A percentile compares a stretch with the other conserved stretches of the same genome.
These are phyloP conservation scores for Cololabis saira DNA, from an alignment of 2,113 vertebrate genomes.

Conservation along the genomic window DNA sequence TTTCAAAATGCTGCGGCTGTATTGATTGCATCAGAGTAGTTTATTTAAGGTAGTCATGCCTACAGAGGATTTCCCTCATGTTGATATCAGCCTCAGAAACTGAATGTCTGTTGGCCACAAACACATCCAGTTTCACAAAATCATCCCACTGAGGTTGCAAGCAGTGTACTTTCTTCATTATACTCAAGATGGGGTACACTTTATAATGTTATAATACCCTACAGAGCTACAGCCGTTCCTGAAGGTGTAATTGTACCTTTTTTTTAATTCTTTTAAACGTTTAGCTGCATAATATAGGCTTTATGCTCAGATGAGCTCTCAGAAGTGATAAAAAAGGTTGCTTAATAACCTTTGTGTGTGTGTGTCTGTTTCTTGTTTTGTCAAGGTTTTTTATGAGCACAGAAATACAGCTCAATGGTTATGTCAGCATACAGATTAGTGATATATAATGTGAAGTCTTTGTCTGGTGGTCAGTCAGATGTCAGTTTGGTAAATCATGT, in stretches of 20 bases:
- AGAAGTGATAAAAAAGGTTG: conserved; percentile 53
- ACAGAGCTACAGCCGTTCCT: conserved; percentile 14
- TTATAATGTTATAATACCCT: conserved; percentile 23
- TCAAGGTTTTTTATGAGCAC: conserved; percentile 51
- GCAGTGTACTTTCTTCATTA: conserved; percentile 43
- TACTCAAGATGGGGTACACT: conserved; percentile 38
- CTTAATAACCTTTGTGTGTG: conserved; percentile 55
- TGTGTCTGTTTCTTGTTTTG: conserved; percentile 8
- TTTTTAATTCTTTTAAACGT: conserved; percentile 33
- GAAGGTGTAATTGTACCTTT: conserved; percentile 9
- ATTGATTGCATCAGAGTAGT: background rate
- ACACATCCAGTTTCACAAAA: conserved; percentile 3
- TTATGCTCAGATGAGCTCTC: conserved; percentile 59
- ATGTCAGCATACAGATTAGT: conserved; percentile 64
- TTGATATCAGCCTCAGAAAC: background rate
- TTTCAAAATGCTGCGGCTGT: background rate
- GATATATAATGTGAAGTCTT: conserved; percentile 53
- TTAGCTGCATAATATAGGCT: conserved; percentile 28
- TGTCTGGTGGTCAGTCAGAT: conserved; percentile 44
- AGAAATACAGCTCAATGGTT: conserved; percentile 58
- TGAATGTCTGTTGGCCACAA: conserved; percentile 18
- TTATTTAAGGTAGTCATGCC: conserved; percentile 1
- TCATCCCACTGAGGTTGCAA: background rate
- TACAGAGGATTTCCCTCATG: background rate
- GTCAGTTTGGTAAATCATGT: conserved; percentile 53